Percentiles rank a stretch among this genome's conserved stretches.
These are phyloP conservation scores for Osedax fenrisi DNA, from an alignment of 2,888 invertebrate genomes.

Conservation along the genomic window DNA sequence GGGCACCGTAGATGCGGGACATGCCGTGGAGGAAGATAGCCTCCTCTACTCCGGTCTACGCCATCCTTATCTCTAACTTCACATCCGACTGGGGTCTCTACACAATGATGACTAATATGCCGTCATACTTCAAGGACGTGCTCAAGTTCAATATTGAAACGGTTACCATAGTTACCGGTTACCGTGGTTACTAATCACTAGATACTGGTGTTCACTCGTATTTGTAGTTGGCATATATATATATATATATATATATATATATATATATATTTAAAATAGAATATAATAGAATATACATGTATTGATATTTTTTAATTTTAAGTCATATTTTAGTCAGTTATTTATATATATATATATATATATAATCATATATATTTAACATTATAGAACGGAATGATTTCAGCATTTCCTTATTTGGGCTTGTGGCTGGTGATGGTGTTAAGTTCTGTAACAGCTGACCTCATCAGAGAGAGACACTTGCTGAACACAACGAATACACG, in stretches of 20 bases:
- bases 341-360: no score
- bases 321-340: no score
- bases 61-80: slow-evolving; percentile 53
- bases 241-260: slow-evolving; percentile 18
- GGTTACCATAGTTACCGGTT: no score
- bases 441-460: slow-evolving; percentile 41
- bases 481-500: slow-evolving; percentile 39
- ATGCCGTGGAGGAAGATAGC: slow-evolving; percentile 35
- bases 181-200: no score
- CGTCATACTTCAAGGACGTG: slow-evolving; percentile 50
- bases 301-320: background rate
- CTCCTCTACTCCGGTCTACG: slow-evolving; percentile 39
- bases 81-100: slow-evolving; percentile 54
- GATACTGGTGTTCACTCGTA: background rate
- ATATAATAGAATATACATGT: no score
- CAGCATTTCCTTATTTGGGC: slow-evolving; percentile 37
- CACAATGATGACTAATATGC: slow-evolving; percentile 52
- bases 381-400: slow-evolving; percentile 36
- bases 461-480: slow-evolving; percentile 35
- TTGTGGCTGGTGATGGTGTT: slow-evolving; percentile 43
- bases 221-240: slow-evolving; percentile 7
- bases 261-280: no score
- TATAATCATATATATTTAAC: no score
- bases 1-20: no score
- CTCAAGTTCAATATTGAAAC: slow-evolving; percentile 46